These are phyloP conservation scores for Solea senegalensis DNA, from an alignment of 2,113 vertebrate species.

Conservation along the genomic window DNA sequence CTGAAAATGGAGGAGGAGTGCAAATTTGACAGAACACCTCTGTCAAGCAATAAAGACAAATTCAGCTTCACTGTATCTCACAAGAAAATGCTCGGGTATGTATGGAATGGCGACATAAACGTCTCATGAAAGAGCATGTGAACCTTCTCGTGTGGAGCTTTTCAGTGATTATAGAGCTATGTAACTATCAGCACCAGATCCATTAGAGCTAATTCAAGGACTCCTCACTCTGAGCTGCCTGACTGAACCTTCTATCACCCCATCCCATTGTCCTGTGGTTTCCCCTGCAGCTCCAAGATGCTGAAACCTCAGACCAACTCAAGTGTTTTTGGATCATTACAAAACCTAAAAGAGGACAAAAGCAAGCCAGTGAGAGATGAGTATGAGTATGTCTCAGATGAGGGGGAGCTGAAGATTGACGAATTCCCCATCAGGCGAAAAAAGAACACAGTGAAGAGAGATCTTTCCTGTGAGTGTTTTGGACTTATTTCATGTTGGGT, in stretches of 20 bases:
- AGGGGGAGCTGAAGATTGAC: constrained; percentile 97
- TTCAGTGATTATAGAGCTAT: constrained; percentile 40
- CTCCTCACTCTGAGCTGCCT: constrained; percentile 24
- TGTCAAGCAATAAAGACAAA: constrained; percentile 91
- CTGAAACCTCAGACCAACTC: constrained; percentile 91
- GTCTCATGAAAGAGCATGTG: constrained; percentile 6
- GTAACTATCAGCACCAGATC: constrained; percentile 39
- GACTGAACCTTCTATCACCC: constrained; percentile 16
- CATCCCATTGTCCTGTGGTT: constrained; percentile 47
- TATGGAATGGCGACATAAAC: constrained; percentile 24
- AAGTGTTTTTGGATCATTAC: constrained; percentile 92
- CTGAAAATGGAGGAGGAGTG: constrained; percentile 98
- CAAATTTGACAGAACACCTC: constrained; percentile 88
- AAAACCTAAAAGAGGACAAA: constrained; percentile 98
- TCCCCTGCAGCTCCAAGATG: constrained; percentile 86
- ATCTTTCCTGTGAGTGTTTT: constrained; percentile 90
- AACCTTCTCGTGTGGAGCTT: constrained; percentile 29
- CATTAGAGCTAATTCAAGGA: constrained; percentile 54
- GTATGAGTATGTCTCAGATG: constrained; percentile 97
- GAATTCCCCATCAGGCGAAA: constrained; percentile 98
- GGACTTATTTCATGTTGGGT: neutral
- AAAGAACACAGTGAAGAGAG: constrained; percentile 92
- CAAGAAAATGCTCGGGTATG: constrained; percentile 92
- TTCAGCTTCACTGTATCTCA: constrained; percentile 95
- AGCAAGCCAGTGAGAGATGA: constrained; percentile 93